Base-by-base conservation (phyloP, 1,140 invertebrate species). In the Zelostemma sp. region DNA sequence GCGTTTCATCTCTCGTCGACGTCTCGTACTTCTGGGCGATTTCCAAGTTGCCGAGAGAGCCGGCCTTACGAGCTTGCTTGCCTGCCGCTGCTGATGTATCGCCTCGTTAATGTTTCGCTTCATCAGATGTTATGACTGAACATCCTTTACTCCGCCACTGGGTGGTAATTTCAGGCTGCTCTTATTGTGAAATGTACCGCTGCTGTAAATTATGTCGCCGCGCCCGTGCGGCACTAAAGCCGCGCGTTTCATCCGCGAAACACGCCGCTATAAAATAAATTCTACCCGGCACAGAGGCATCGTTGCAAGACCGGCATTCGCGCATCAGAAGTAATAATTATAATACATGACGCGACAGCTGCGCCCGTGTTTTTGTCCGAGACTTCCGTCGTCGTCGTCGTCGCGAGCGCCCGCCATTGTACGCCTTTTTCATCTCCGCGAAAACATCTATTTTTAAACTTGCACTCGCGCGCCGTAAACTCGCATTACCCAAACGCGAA, bases 61-160 rank as follows among this genome's bases (percentile, higher is more conserved):
- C 40, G n/a, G 45, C 55, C 48, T 50, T 41, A 31, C 15, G 35
- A 41, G 33, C 35, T 6, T 15, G 19, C 64, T 28, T 18, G 38
- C 57, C 47, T 55, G 61, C 48, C 68, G 76, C 72, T 80, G 76
- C 72, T 80, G 81, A 84, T 81, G 77, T 82, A 84, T 84, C 76
- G 78, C 73, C 78, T 80, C 80, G 80, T 83, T 84, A 83, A 84
- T 82, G 81, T 80, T 81, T 79, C 80, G 81, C 81, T 82, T 81
- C 79, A 81, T 81, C 80, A 81, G 80, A 80, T 78, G 79, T 81
- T 82, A 81, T 82, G 78, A 83, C 77, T 72, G 80, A 75, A 78
- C 79, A 82, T 83, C 80, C 76, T 81, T 83, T 81, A 83, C 79
- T 69, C 73, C 76, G 78, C 80, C 79, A 80, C 74, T 76, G 76